Base-by-base conservation (phyloP, 2,797 vertebrate genomes). In the Hafferia zeledoni region DNA sequence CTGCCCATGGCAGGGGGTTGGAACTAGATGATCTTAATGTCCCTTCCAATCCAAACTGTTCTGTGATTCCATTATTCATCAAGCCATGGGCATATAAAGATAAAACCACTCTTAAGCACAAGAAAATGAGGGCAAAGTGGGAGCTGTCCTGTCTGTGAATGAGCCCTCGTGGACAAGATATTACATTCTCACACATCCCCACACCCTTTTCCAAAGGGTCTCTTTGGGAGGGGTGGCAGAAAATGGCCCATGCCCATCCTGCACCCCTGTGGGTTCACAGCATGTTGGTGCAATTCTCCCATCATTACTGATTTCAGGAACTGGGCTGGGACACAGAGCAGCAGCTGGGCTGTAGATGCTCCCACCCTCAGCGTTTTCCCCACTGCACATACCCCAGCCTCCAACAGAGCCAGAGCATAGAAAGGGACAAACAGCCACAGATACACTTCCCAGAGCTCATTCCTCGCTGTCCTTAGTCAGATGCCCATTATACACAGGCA, bases 251-350 rank as follows among this genome's bases (percentile, higher is more conserved):
- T 4, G 46, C 18, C 16, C 35, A 35, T 12, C 25, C 39, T 31
- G 17, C 11, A 64, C 4, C 9, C 25, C 5, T 8, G n/a, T 24
- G 43, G 18, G 24, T 57, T 69, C 43, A 50, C 8, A 70, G 20
- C 28, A 49, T 28, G 23, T 57, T 16, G 41, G 27, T 28, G 23
- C 25, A 74, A 60, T 39, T 28, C 41, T 47, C 8, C 24, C 43
- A 43, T 25, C 12, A 4, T 41, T 59, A 74, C 13, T 6, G 23
- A 39, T 56, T 82, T 65, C 13, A 46, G 67, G 46, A 78, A 46
- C 0, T 1, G 17, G 31, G 41, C 50, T 37, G 17, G 35, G 43
- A 68, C 0, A 1, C 24, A 69, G 60, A 72, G 35, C 11, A 76
- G 59, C 44, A 41, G 13, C n/a, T 49, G 70, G 27, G 41, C 43